phyloP scores from a whole-genome alignment of 2,113 vertebrate genomes.

The Melanocharis versteri region DNA sequence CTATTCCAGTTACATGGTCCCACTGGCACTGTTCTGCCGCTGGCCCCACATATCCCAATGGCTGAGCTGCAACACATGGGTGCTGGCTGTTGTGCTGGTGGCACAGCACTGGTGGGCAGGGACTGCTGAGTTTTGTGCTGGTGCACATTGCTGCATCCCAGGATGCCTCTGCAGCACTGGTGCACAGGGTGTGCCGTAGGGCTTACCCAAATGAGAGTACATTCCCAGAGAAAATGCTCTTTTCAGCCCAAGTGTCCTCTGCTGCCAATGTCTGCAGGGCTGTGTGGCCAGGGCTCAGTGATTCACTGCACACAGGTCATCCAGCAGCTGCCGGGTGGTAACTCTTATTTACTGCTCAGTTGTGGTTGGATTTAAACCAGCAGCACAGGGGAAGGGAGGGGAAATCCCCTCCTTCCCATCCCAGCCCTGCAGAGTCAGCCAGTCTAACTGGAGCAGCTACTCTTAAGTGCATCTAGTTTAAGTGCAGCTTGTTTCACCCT shows the following conservation, averaged over 20 bases:
- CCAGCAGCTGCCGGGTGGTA: neutral
- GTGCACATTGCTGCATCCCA: neutral
- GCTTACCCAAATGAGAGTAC: neutral
- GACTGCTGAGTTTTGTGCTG: neutral
- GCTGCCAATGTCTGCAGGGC: neutral
- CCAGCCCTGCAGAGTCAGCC: neutral
- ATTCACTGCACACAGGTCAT: neutral
- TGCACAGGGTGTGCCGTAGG: neutral
- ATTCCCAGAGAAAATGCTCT: neutral
- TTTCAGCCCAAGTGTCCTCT: neutral
- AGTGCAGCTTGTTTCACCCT: neutral
- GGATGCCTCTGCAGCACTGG: neutral
- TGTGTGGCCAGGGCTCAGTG: neutral
- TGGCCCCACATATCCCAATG: fast-evolving
- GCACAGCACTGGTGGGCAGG: neutral
- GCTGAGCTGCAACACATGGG: neutral
- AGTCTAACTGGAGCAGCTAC: conserved; percentile 28
- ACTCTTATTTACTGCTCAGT: conserved; percentile 5
- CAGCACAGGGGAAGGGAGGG: neutral
- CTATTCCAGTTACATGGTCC: neutral
- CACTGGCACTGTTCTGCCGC: neutral
- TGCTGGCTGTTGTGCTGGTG: neutral
- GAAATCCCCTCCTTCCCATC: conserved; percentile 29
- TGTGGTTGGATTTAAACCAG: conserved; percentile 46
- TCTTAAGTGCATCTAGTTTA: neutral